phyloP scores from a whole-genome alignment of 2,113 vertebrate genomes.

The Pedionomus torquatus region DNA sequence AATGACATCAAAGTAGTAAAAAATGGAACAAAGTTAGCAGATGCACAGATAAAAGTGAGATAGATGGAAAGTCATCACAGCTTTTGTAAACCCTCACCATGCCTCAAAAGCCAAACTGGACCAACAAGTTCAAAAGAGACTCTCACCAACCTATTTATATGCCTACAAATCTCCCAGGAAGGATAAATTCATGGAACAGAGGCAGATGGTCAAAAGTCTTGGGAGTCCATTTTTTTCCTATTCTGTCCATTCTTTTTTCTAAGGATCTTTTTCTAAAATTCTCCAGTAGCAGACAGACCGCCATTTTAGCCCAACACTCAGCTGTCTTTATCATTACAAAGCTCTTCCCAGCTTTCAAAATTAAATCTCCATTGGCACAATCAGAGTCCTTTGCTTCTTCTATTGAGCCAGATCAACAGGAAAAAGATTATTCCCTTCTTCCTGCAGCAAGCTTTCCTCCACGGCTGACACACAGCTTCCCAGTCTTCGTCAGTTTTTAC shows the following conservation, averaged over 20 bases:
- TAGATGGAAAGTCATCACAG: background rate
- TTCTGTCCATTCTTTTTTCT: background rate
- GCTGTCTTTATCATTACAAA: background rate
- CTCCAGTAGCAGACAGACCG: background rate
- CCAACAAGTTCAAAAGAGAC: background rate
- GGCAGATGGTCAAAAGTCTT: background rate
- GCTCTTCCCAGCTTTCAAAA: background rate
- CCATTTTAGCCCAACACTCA: background rate
- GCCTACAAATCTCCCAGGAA: background rate
- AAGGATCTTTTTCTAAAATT: background rate
- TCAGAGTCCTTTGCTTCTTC: background rate
- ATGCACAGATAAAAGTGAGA: background rate
- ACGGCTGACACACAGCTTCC: background rate
- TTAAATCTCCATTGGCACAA: background rate
- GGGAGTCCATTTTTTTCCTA: background rate
- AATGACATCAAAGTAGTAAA: background rate
- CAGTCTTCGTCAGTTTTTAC: background rate
- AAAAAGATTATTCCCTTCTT: background rate
- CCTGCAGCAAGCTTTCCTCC: background rate
- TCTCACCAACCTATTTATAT: background rate
- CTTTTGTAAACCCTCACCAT: background rate
- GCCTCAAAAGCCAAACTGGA: background rate
- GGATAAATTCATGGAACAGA: fast-evolving
- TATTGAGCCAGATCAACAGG: background rate
- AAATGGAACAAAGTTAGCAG: background rate